Base-by-base conservation (phyloP, 2,797 vertebrate genomes). In the Anguilla anguilla region DNA sequence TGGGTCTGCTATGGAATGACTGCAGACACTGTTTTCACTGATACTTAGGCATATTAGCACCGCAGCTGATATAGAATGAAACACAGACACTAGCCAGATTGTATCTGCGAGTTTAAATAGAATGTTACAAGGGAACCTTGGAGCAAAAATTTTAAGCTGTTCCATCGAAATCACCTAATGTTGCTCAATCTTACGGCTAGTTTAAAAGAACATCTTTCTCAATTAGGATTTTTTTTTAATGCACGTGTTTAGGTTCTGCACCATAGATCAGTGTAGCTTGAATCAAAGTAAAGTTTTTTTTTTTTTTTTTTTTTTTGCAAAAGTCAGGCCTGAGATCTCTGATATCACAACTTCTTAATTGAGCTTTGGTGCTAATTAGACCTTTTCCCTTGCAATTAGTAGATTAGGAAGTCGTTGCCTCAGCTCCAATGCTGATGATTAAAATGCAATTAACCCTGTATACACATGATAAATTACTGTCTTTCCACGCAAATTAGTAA, bases 261-360 rank as follows among this genome's bases (percentile, higher is more conserved):
- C 15, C 17, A 35, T 3, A 39, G 22, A 31, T 35, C 31, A 67
- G 61, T 17, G 11, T 35, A 77, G 31, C 31, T 77, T 77, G 28
- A 77, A 39, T 39, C 28, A 72, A 31, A 72, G 35, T 35, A 39
- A 74, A 43, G 31, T 77, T 77, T 13, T 43, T 43, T 43, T 39
- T 39, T 39, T 39, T 39, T 39, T 39, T 39, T 39, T 39, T 39
- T 39, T 39, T 31, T 31, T 31, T 5, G 72, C 11, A 43, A 77
- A 28, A 77, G 72, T 77, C 72, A 77, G 72, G 35, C 35, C 72
- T 10, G 19, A 25, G 31, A 59, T 53, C 53, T 28, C 22, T 5
- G 28, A 53, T 84, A 84, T 53, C 55, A 84, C 49, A 84, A 59
- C 49, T 84, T 77, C 31, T 77, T 77, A 77, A 77, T 77, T 43